A percentile compares a stretch with the other conserved stretches of the same genome.
These are phyloP conservation scores for Lasiommata megera DNA, from an alignment of 2,888 invertebrate genomes.

Conservation along the genomic window DNA sequence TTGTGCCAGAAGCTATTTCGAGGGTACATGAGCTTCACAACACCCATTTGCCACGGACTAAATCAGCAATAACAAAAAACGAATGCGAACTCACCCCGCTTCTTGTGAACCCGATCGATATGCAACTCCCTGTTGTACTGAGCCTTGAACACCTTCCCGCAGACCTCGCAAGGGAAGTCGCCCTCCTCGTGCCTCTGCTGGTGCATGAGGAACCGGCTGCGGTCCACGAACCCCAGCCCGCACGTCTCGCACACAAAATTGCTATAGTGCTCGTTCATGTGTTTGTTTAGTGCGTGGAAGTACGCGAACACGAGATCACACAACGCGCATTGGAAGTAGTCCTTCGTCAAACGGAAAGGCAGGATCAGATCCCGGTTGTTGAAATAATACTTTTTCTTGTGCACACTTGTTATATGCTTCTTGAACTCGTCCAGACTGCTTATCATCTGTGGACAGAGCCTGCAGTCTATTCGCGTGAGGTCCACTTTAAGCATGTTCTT, in stretches of 20 bases:
- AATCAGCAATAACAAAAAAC: too few relatives aligned
- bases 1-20: too few relatives aligned
- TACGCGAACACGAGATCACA: slow-evolving; percentile 71
- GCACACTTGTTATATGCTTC: slow-evolving; percentile 61
- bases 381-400: slow-evolving; percentile 68
- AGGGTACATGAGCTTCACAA: too few relatives aligned
- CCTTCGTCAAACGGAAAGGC: slow-evolving; percentile 62
- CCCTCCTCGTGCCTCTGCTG: slow-evolving; percentile 46
- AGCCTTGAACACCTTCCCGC: slow-evolving; percentile 71
- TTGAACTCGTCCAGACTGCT: slow-evolving; percentile 61
- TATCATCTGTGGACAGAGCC: slow-evolving; percentile 60
- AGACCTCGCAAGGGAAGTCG: slow-evolving; percentile 54
- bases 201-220: slow-evolving; percentile 29
- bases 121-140: slow-evolving; percentile 75
- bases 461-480: slow-evolving; percentile 67
- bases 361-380: slow-evolving; percentile 70
- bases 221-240: slow-evolving; percentile 73
- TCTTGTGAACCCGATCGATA: slow-evolving; percentile 70
- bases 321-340: slow-evolving; percentile 68
- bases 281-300: slow-evolving; percentile 65
- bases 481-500: slow-evolving; percentile 73
- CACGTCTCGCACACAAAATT: slow-evolving; percentile 71
- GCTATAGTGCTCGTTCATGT: slow-evolving; percentile 72
- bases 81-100: slow-evolving; percentile 39
- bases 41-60: too few relatives aligned